Base-by-base conservation (phyloP, 2,113 vertebrate species). In the Peromyscus leucopus region DNA sequence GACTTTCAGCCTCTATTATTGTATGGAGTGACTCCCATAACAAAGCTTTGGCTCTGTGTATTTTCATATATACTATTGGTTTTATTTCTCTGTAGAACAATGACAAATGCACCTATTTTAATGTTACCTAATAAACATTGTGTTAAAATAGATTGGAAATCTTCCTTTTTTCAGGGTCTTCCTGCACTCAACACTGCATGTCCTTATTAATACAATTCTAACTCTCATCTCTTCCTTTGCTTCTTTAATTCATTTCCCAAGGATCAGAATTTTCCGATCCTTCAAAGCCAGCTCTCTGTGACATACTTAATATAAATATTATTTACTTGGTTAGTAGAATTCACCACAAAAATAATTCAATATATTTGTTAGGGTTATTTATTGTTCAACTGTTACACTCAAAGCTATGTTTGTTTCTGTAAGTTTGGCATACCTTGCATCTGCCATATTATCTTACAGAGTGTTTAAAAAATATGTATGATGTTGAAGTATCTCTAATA, bases 401-500 rank as follows among this genome's bases (percentile, higher is more conserved):
- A 69, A 91, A 61, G 7, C 11, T 15, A 83, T 26, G 22, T 19
- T 42, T 36, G 12, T 63, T 95, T 96, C 74, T 31, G n/a, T 80
- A 96, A 93, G 4, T 84, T 88, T 28, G 57, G 3, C 67, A 21
- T 65, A 75, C 15, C 2, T 9, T 13, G 11, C 26, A 46, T 80
- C 55, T 61, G 24, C 9, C 7, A 63, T 10, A 75, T 57, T 59
- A 7, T 59, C n/a, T 90, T 76, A 42, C 11, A 48, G 16, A 85
- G 3, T 71, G 5, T 71, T 90, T 94, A 22, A 94, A 94, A 92
- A 76, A 63, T 84, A 87, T 7, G n/a, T 69, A 7, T 39, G 28
- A 89, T 3, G 4, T 36, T 92, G 16, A 96, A 90, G 71, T 86
- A 90, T 39, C 59, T 36, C 61, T 75, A 80, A 69, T 79, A 86